Evolutionary conservation across 2,113 vertebrate species (phyloP).

Genomic region (Indicator maculatus): DNA sequence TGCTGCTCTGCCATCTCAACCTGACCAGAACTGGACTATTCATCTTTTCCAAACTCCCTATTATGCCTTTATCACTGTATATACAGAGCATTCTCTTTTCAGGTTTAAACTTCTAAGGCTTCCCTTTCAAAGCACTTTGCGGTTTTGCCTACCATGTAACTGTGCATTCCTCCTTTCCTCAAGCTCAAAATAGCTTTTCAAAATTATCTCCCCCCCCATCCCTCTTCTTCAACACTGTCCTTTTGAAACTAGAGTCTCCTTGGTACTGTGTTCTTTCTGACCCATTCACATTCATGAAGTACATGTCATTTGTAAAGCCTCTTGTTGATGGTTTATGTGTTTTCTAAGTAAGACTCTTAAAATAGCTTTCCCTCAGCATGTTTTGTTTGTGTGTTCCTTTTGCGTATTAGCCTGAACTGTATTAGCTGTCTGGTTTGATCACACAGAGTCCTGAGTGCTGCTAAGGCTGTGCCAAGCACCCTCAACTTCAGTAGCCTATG

Average conservation of each 20-base stretch:
- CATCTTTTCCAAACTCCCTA: neutral
- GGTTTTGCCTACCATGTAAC: neutral
- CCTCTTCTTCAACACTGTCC: neutral
- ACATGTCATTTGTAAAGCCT: neutral
- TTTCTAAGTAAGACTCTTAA: constrained; percentile 40
- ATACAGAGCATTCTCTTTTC: neutral
- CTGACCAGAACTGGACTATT: neutral
- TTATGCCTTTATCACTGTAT: neutral
- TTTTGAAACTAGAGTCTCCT: neutral
- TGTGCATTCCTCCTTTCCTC: neutral
- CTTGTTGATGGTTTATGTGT: neutral
- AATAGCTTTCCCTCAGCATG: constrained; percentile 16
- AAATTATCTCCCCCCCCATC: neutral
- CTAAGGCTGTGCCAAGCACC: neutral
- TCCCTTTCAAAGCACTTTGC: neutral
- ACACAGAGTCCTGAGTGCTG: neutral
- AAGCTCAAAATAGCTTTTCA: neutral
- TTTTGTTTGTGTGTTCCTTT: constrained; percentile 39
- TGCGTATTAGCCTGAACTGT: neutral
- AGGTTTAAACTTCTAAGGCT: neutral
- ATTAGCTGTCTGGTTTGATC: constrained; percentile 14
- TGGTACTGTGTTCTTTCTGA: neutral
- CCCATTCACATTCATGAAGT: neutral
- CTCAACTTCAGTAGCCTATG: neutral
- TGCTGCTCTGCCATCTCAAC: neutral